A percentile compares a stretch with the other conserved stretches of the same genome.
Conservation (phyloP, 2,113 vertebrate species). For the Pycnonotus jocosus region DNA sequence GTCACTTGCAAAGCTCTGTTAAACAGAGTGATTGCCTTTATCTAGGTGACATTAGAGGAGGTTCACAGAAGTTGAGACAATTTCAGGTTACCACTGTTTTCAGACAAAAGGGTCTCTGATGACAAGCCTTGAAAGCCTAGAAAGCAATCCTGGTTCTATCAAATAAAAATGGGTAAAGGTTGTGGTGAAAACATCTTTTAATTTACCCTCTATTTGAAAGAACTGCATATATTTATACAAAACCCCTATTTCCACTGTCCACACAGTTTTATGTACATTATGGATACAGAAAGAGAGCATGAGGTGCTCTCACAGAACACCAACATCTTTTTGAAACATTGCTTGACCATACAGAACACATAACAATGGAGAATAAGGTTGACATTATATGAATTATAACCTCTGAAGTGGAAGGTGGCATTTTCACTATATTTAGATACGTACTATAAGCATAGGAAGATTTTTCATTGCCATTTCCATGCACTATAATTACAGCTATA, state of each 20-base stretch:
- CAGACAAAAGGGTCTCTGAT: not conserved
- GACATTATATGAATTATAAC: not conserved
- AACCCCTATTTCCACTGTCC: not conserved
- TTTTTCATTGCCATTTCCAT: not conserved
- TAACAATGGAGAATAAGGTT: not conserved
- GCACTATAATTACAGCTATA: not conserved
- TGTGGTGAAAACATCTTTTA: not conserved
- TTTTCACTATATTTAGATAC: not conserved
- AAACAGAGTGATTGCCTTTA: not conserved
- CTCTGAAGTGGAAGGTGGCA: not conserved
- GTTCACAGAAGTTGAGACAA: not conserved
- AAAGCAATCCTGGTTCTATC: not conserved
- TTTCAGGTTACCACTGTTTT: not conserved
- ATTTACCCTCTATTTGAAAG: not conserved
- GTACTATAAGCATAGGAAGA: not conserved
- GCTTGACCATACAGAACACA: not conserved
- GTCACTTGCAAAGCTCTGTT: not conserved
- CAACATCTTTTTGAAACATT: not conserved
- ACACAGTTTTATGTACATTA: not conserved
- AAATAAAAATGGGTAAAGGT: not conserved
- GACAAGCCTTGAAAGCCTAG: not conserved
- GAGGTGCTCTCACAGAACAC: not conserved
- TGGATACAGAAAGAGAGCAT: not conserved
- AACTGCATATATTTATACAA: not conserved
- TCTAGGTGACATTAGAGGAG: not conserved